A percentile compares a stretch with the other conserved stretches of the same genome.
Evolutionary conservation across 2,113 vertebrate species (phyloP).

Genomic region (Hipposideros armiger): DNA sequence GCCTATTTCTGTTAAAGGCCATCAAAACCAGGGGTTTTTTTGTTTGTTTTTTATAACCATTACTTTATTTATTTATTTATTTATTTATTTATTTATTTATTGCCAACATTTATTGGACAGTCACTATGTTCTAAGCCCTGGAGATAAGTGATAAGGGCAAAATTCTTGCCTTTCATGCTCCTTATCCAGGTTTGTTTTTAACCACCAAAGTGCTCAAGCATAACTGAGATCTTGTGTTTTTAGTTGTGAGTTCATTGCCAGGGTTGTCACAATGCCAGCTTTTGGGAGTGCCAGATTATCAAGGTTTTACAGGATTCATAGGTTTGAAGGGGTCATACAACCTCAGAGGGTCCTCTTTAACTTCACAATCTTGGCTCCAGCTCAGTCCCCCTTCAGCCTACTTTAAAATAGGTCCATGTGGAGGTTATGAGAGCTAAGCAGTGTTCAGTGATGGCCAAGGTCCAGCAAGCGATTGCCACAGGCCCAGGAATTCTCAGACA

Average conservation of each 20-base stretch:
- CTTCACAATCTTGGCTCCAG: slow-evolving; percentile 2
- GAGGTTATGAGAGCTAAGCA: background rate
- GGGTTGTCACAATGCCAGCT: slow-evolving; percentile 6
- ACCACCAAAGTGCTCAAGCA: background rate
- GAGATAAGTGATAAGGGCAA: background rate
- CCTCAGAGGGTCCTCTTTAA: slow-evolving; percentile 19
- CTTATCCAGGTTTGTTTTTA: slow-evolving; percentile 37
- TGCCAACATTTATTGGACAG: background rate
- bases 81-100: background rate
- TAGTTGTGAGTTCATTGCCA: background rate
- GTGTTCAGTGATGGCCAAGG: slow-evolving; percentile 38
- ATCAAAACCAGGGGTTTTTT: background rate
- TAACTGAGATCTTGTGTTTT: slow-evolving; percentile 8
- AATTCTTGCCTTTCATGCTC: background rate
- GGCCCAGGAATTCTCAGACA: slow-evolving; percentile 76
- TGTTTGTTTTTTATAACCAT: slow-evolving; percentile 14
- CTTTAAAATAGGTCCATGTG: slow-evolving; percentile 4
- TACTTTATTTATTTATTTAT: background rate
- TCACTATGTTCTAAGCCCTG: slow-evolving; percentile 29
- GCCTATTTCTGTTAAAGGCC: slow-evolving; percentile 38
- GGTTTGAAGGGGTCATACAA: background rate
- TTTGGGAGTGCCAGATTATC: background rate
- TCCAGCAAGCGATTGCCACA: slow-evolving; percentile 61
- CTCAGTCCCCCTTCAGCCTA: slow-evolving; percentile 34
- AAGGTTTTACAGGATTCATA: background rate